Base-by-base conservation (phyloP, 2,113 vertebrate species). In the Gymnorhina tibicen region DNA sequence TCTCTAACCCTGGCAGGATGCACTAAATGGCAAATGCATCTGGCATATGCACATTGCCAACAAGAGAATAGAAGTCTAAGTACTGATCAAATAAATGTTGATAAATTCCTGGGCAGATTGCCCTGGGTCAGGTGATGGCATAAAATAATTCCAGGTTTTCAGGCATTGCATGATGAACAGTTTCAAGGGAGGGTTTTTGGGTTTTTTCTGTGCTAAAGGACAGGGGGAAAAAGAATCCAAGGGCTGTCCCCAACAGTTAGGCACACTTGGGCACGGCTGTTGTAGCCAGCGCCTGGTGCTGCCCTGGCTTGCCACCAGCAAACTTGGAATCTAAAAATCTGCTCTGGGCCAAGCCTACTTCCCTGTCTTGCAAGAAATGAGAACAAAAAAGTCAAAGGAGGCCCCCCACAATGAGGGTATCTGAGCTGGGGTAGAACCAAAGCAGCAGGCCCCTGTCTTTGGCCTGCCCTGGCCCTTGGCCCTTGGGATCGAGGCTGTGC, bases 401-500 rank as follows among this genome's bases (percentile, higher is more conserved):
- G 14, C 16, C 56, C 26, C 80, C 39, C 23, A 47, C 23, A 15
- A 27, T 0, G 8, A 64, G n/a, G 5, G 18, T 42, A 47, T 68
- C 44, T 32, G 63, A 69, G 64, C 69, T 82, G 56, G 60, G 77
- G 23, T 52, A 93, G 74, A 89, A 53, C 22, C 32, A n/a, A 52
- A 72, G 56, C 60, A 67, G 50, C 37, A 24, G 87, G 6, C 14
- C 16, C 5, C 6, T 20, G 13, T 22, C 63, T 90, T 83, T 70
- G 56, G 87, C n/a, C 83, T 94, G 89, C 39, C 88, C 87, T 41
- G 41, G 32, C 21, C 27, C 27, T 73, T 9, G 1, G 56, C 3
- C 1, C 18, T 1, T 50, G 24, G 16, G 17, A 70, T 59, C 0
- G 0, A 9, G 7, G 3, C 47, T 66, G 16, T 8, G 6, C 30